A percentile compares a stretch with the other conserved stretches of the same genome.
Conservation (phyloP, 1,140 invertebrate genomes). For the Calliopsis andreniformis region DNA sequence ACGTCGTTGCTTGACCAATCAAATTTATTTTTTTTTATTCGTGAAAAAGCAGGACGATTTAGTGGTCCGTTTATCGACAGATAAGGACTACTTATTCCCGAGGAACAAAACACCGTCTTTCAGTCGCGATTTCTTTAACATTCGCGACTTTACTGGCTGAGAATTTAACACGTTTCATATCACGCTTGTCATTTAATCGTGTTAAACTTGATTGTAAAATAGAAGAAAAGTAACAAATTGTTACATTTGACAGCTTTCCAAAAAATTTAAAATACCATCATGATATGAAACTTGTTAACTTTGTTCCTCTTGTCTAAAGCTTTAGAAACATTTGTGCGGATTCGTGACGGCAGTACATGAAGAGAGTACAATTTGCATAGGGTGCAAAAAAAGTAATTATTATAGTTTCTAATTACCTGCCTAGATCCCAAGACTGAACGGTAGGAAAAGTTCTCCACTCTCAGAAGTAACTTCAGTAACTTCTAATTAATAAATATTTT, state of each 20-base stretch:
- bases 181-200: no score
- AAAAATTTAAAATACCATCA: neutral
- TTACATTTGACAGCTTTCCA: no score
- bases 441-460: neutral
- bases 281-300: neutral
- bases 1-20: slow-evolving; percentile 43
- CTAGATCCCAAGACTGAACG: no score
- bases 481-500: no score
- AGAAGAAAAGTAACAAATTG: no score
- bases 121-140: neutral
- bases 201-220: no score
- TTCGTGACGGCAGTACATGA: slow-evolving; percentile 60
- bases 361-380: slow-evolving; percentile 25
- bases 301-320: neutral
- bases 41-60: slow-evolving; percentile 10
- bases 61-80: slow-evolving; percentile 17
- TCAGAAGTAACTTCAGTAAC: no score
- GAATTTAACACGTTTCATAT: no score
- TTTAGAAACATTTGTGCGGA: slow-evolving; percentile 41
- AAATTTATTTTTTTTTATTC: slow-evolving; percentile 23
- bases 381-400: neutral
- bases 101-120: neutral
- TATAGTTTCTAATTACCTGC: no score
- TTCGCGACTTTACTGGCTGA: slow-evolving; percentile 3
- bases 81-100: slow-evolving; percentile 1